Conservation (phyloP, 2,888 invertebrate species). For the Dinocampus coccinellae region DNA sequence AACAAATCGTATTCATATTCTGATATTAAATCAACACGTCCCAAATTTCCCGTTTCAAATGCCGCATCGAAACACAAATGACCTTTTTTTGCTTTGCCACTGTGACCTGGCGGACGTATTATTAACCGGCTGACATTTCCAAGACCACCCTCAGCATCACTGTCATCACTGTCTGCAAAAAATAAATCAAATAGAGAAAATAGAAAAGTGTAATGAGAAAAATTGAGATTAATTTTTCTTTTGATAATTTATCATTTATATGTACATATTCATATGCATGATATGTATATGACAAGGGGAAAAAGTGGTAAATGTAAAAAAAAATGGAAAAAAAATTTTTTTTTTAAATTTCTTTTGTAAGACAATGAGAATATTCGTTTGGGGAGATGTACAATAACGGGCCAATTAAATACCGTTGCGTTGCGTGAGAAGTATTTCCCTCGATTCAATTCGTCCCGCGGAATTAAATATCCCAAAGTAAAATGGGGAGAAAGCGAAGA, state of each 20-base stretch:
- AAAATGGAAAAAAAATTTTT: background rate
- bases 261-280: too few species aligned
- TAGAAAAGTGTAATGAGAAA: too few species aligned
- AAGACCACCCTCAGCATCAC: constrained; percentile 92
- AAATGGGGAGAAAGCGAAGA: background rate
- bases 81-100: constrained; percentile 95
- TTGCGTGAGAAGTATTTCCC: constrained; percentile 19
- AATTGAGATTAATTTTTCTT: too few species aligned
- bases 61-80: constrained; percentile 97
- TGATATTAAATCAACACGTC: constrained; percentile 92
- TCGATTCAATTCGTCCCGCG: constrained; percentile 24
- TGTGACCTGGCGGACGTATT: constrained; percentile 90
- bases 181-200: constrained; percentile 22
- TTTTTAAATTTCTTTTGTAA: too few species aligned
- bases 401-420: constrained; percentile 7
- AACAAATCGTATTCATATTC: constrained; percentile 97
- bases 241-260: background rate
- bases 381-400: background rate
- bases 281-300: background rate
- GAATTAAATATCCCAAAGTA: constrained; percentile 23
- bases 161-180: constrained; percentile 86
- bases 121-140: constrained; percentile 92
- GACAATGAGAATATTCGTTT: constrained; percentile 4
- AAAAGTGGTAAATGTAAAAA: background rate
- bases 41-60: constrained; percentile 96